Conservation (phyloP, 2,888 invertebrate species). For the Dexiosoma caninum region DNA sequence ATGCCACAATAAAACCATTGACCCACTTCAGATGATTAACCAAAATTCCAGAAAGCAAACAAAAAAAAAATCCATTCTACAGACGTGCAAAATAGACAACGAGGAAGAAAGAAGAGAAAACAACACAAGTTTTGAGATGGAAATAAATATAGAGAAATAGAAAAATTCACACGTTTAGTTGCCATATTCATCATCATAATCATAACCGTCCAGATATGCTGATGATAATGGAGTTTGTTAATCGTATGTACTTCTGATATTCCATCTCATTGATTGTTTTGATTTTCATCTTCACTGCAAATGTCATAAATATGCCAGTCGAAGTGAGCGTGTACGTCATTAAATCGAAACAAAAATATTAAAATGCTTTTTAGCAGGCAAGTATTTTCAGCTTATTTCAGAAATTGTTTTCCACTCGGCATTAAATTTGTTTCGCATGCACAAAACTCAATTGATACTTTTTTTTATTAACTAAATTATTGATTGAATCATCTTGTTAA, state of each 20-base stretch:
- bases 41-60: slow-evolving; percentile 36
- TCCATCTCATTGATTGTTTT: not conserved
- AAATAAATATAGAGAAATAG: not conserved
- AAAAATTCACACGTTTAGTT: slow-evolving; percentile 49
- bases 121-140: not conserved
- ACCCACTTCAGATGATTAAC: slow-evolving; percentile 60
- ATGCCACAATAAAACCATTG: slow-evolving; percentile 57
- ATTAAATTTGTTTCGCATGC: slow-evolving; percentile 3
- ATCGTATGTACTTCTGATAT: not conserved
- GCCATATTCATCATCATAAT: not conserved
- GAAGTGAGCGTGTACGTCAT: not conserved
- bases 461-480: not conserved
- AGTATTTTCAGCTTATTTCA: not conserved
- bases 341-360: not conserved
- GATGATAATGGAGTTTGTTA: not conserved
- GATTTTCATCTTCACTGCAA: slow-evolving; percentile 5
- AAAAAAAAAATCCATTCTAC: not conserved
- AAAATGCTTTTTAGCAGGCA: not conserved
- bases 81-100: slow-evolving; percentile 35
- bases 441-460: not conserved
- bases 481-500: slow-evolving; percentile 13
- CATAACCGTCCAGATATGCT: not conserved
- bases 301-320: not conserved
- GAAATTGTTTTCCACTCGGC: not conserved
- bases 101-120: not conserved